phyloP scores from a whole-genome alignment of 2,797 vertebrate species.

The Myripristis murdjan region DNA sequence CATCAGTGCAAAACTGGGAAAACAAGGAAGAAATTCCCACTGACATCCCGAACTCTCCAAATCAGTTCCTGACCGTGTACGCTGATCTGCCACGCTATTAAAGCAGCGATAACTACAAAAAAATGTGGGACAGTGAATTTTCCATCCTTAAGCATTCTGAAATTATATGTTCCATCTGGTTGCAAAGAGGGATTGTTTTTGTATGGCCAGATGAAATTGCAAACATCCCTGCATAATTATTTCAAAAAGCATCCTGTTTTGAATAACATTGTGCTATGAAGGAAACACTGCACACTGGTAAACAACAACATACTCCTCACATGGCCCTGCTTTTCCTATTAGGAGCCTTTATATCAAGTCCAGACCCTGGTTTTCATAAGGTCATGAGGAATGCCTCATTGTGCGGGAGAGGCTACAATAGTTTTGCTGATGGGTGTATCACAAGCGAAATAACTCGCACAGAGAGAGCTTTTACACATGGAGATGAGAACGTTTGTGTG shows the following conservation, averaged over 20 bases:
- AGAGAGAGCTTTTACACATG: constrained; percentile 3
- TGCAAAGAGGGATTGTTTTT: constrained; percentile 70
- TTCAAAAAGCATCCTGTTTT: constrained; percentile 85
- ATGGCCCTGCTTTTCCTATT: constrained; percentile 61
- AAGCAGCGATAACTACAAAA: constrained; percentile 21
- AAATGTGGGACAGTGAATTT: constrained; percentile 57
- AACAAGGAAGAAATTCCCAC: constrained; percentile 9
- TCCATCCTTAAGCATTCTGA: constrained; percentile 67
- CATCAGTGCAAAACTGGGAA: constrained; percentile 5
- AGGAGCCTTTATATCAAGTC: constrained; percentile 47
- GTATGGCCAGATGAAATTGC: constrained; percentile 77
- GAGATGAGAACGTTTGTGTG: constrained; percentile 39
- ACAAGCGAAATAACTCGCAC: not conserved
- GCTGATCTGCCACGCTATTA: constrained; percentile 26
- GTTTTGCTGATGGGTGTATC: not conserved
- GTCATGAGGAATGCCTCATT: constrained; percentile 28
- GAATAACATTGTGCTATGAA: constrained; percentile 68
- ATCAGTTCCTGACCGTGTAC: constrained; percentile 35
- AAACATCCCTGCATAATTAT: constrained; percentile 80
- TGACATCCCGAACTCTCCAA: constrained; percentile 37
- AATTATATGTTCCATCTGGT: constrained; percentile 78
- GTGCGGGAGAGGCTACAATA: not conserved
- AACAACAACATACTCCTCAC: constrained; percentile 71
- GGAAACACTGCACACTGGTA: constrained; percentile 61
- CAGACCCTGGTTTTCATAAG: constrained; percentile 61